These are phyloP conservation scores for Lepus oiostolus DNA, from an alignment of 2,797 vertebrate genomes.

Conservation along the genomic window DNA sequence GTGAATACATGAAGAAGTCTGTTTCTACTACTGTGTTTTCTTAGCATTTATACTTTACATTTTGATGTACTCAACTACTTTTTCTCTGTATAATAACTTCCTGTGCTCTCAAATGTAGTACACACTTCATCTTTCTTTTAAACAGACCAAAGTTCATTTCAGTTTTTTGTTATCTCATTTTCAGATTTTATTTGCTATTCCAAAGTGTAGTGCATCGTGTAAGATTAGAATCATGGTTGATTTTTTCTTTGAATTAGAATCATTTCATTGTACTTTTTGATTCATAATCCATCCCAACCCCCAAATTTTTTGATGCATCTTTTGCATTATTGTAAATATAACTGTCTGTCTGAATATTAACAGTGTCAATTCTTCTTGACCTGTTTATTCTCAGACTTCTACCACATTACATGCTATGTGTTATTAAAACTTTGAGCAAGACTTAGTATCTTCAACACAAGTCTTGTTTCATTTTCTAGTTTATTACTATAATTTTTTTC, in stretches of 20 bases:
- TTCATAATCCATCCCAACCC: neutral
- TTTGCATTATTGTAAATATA: conserved; percentile 12
- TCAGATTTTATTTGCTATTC: neutral
- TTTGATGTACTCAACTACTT: conserved; percentile 44
- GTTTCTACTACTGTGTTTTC: conserved; percentile 46
- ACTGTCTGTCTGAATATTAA: neutral
- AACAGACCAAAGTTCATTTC: conserved; percentile 4
- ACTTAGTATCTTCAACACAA: conserved; percentile 12
- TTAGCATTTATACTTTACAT: conserved; percentile 37
- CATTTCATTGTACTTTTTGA: neutral
- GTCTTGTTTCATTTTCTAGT: conserved; percentile 33
- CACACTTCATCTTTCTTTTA: conserved; percentile 12
- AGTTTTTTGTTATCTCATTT: conserved; percentile 39
- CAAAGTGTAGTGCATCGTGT: neutral
- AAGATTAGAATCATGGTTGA: conserved; percentile 8
- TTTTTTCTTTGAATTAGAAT: neutral
- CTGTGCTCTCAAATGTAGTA: conserved; percentile 48
- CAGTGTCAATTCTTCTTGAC: neutral
- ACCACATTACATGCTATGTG: neutral
- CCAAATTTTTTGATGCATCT: neutral
- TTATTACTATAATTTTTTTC: conserved; percentile 37
- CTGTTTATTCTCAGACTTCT: neutral
- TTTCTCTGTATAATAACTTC: conserved; percentile 7
- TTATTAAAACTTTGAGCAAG: neutral
- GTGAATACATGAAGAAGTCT: conserved; percentile 30